A percentile compares a stretch with the other conserved stretches of the same genome.
Conservation (phyloP, 2,888 invertebrate species). For the Copidosoma aretas region DNA sequence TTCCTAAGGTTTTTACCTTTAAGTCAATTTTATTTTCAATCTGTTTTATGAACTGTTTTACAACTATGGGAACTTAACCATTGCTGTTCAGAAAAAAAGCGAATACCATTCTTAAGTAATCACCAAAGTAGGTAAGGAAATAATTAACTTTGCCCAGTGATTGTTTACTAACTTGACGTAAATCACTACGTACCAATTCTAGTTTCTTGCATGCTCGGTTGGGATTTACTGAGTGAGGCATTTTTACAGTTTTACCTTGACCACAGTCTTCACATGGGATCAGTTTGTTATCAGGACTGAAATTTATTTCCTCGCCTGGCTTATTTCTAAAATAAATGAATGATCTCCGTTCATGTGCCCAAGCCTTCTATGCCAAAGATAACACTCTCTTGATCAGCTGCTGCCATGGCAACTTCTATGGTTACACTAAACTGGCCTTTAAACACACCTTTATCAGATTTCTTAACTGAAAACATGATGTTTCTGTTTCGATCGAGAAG, state of each 20-base stretch:
- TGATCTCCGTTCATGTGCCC: too few species aligned
- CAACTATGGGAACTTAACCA: conserved; percentile 9
- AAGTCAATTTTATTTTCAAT: conserved; percentile 1
- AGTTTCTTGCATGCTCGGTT: background rate
- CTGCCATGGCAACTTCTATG: too few species aligned
- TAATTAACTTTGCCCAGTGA: background rate
- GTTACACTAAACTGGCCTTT: too few species aligned
- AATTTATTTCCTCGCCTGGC: too few species aligned
- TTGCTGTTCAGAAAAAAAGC: conserved; percentile 1
- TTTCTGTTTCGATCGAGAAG: too few species aligned
- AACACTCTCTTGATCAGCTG: too few species aligned
- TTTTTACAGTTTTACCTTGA: too few species aligned
- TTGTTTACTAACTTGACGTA: background rate
- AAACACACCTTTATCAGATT: too few species aligned
- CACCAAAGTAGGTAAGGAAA: conserved; percentile 1
- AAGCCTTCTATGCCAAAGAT: too few species aligned
- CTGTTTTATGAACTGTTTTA: conserved; percentile 25
- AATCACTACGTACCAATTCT: conserved; percentile 8
- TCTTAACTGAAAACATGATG: too few species aligned
- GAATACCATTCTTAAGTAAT: background rate
- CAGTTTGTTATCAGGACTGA: too few species aligned
- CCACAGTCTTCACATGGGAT: background rate
- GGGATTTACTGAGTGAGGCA: conserved; percentile 7
- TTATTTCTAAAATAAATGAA: too few species aligned
- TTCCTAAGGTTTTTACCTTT: conserved; percentile 12